Conservation (phyloP, 1,140 invertebrate species). For the Megalonaias nervosa region DNA sequence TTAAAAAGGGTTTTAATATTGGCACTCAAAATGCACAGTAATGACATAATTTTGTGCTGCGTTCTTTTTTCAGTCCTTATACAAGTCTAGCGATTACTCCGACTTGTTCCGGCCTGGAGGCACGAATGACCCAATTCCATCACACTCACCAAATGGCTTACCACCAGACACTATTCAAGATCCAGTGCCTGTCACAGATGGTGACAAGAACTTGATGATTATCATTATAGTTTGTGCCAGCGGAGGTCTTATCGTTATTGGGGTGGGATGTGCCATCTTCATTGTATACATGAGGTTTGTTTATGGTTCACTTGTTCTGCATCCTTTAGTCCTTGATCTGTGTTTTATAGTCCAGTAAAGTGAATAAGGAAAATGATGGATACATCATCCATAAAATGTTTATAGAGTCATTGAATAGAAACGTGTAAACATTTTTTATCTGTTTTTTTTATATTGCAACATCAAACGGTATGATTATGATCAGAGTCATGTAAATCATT, state of each 20-base stretch:
- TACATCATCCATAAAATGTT: neutral
- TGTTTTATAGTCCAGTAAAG: neutral
- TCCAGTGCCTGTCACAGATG: constrained; percentile 30
- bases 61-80: constrained; percentile 79
- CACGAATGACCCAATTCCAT: constrained; percentile 76
- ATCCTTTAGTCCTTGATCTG: neutral
- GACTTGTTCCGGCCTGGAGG: constrained; percentile 70
- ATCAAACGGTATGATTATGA: too few relatives aligned
- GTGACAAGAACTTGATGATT: constrained; percentile 52
- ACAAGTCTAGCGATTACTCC: constrained; percentile 95
- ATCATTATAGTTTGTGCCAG: constrained; percentile 65
- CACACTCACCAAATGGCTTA: neutral
- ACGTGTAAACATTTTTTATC: neutral
- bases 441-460: too few relatives aligned
- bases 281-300: constrained; percentile 67
- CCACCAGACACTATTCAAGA: neutral
- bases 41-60: too few relatives aligned
- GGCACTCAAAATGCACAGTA: too few relatives aligned
- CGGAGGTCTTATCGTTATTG: constrained; percentile 70
- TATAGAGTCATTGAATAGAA: neutral
- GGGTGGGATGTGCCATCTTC: constrained; percentile 72
- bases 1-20: too few relatives aligned
- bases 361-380: neutral
- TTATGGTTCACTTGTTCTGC: neutral
- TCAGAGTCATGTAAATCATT: too few relatives aligned